Evolutionary conservation across 2,113 vertebrate genomes (phyloP), one percentile per base, ranked within the genome.

Genomic region (Alaudala cheleensis): DNA sequence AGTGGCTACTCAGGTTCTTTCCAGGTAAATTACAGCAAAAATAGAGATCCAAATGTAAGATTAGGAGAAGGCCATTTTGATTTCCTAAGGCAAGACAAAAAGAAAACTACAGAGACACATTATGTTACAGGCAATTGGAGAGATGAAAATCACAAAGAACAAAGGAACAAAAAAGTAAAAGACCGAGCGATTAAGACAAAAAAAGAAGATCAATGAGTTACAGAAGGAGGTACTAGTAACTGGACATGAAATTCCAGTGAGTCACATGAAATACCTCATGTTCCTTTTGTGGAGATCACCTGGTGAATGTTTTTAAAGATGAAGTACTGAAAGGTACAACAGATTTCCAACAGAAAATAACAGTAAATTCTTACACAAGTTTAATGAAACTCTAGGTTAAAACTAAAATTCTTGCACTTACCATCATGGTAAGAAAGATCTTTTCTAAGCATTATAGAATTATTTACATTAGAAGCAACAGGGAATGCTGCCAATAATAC

Each of bases 201-300:
- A 73, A 88, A 61, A 29, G 24, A 78, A 67, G 45, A 61, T 61
- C 10, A 53, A 4, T 49, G 14, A 64, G 19, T 62, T 71, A 78
- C 5, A n/a, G 14, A 58, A 58, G 18, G 21, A 70, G 6, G 1
- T 44, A 39, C 42, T n/a, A 81, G 29, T 44, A 89, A 81, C 10
- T 14, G 12, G 24, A 78, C 12, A 53, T 7, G 22, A 70, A 92
- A 94, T 79, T 86, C 8, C 3, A 3, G 22, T 4, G 4, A 71
- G 14, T 15, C 1, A 1, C 4, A 45, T 12, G 5, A 81, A 74
- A 66, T 9, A 67, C 2, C 3, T 42, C 47, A 7, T 22, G 1
- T 14, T 86, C 7, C 29, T 80, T 61, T 44, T 15, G 11, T 20
- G 12, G 7, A 62, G 4, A 86, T 72, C 24, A 90, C 9, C 26